Percentiles rank a stretch among this genome's conserved stretches.
Evolutionary conservation across 2,113 vertebrate genomes (phyloP).

Genomic region (Damaliscus lunatus): DNA sequence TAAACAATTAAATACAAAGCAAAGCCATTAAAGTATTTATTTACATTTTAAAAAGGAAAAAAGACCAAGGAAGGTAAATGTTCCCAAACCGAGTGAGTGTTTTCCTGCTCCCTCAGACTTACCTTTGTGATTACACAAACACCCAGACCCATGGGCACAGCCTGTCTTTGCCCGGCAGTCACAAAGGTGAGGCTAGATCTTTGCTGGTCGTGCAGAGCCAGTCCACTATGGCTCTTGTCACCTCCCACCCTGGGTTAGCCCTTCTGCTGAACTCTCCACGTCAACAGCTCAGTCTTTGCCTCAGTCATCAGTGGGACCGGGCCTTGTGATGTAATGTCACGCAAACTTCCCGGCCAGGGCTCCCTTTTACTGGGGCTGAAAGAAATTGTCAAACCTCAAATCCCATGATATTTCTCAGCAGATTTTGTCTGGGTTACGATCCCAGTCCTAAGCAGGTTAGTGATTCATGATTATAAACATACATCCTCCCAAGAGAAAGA

Average conservation of each 20-base stretch:
- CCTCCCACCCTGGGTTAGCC: too few relatives aligned
- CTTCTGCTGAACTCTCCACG: too few relatives aligned
- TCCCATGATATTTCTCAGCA: neutral
- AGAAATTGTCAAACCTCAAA: neutral
- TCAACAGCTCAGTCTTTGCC: neutral
- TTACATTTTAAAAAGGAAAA: neutral
- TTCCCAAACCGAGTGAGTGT: neutral
- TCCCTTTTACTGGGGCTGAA: neutral
- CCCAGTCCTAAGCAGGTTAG: too few relatives aligned
- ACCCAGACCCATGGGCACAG: neutral
- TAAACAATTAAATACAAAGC: neutral
- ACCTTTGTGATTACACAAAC: neutral
- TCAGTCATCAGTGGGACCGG: too few relatives aligned
- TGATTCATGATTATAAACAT: neutral
- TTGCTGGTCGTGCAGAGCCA: neutral
- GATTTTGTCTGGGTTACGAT: neutral
- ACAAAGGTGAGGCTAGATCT: accelerated
- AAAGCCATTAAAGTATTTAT: slow-evolving; percentile 6
- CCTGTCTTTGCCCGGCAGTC: neutral
- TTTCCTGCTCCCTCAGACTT: neutral
- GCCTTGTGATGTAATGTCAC: too few relatives aligned
- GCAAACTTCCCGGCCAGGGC: neutral
- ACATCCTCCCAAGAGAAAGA: neutral
- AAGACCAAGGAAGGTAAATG: neutral
- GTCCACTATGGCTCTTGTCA: too few relatives aligned